A percentile compares a stretch with the other conserved stretches of the same genome.
Evolutionary conservation across 1,140 invertebrate species (phyloP).

Genomic region (Acromyrmex charruanus): DNA sequence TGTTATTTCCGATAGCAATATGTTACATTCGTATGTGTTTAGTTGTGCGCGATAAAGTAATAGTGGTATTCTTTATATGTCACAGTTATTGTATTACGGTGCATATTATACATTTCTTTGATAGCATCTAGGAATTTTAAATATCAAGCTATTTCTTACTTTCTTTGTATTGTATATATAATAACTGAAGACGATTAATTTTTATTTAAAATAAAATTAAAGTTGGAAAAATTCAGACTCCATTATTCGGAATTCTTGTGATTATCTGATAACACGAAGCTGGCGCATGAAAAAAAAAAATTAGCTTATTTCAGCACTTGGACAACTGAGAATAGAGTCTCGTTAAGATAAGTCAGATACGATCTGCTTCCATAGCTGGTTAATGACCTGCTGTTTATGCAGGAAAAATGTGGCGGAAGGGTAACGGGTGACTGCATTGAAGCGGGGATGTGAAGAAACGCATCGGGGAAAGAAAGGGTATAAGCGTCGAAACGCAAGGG

Average conservation of each 20-base stretch:
- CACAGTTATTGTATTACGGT: not conserved
- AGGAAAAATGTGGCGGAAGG: constrained; percentile 75
- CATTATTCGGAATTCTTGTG: not conserved
- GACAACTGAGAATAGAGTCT: constrained; percentile 57
- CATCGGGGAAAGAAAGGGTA: constrained; percentile 1
- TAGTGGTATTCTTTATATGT: not conserved
- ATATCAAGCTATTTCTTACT: not conserved
- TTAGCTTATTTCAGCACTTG: constrained; percentile 17
- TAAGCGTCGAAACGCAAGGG: constrained; percentile 30
- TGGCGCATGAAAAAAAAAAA: constrained; percentile 22
- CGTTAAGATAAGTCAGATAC: constrained; percentile 78
- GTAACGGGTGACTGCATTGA: constrained; percentile 11
- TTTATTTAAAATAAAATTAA: constrained; percentile 4
- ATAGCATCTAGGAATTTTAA: not conserved
- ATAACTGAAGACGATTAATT: not conserved
- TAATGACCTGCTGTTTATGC: constrained; percentile 82
- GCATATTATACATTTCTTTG: not conserved
- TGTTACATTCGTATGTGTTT: not conserved
- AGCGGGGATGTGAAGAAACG: constrained; percentile 30
- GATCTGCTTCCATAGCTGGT: constrained; percentile 76
- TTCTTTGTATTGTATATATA: not conserved
- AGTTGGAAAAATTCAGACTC: not conserved
- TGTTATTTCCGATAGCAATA: constrained; percentile 3
- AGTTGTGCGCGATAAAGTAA: constrained; percentile 26
- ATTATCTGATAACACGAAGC: constrained; percentile 46